Evolutionary conservation across 2,888 invertebrate genomes (phyloP).

Genomic region (Dicyrtomina minuta): DNA sequence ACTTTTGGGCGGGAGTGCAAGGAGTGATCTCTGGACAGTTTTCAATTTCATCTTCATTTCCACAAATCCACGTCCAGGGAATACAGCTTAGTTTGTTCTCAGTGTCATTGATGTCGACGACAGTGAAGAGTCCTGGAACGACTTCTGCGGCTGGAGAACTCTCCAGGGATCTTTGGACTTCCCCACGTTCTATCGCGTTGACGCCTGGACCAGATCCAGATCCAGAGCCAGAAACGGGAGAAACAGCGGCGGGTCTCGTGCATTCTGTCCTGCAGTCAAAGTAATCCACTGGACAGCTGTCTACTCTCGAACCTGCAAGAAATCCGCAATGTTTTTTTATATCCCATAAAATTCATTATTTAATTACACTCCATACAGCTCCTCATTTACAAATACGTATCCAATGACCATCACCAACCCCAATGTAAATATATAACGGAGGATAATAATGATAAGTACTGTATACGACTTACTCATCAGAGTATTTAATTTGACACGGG

Average conservation of each 20-base stretch:
- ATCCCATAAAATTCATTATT: no score
- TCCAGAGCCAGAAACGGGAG: not conserved
- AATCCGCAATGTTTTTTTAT: no score
- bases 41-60: not conserved
- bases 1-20: not conserved
- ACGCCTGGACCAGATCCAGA: no score
- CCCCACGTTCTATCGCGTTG: no score
- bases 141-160: no score
- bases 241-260: no score
- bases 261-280: not conserved
- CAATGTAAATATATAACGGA: no score
- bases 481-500: not conserved
- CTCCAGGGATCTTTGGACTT: no score
- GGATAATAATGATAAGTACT: not conserved
- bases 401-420: no score
- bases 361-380: no score
- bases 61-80: slow-evolving; percentile 9
- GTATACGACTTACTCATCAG: not conserved
- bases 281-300: not conserved
- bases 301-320: not conserved
- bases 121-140: no score
- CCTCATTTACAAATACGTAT: no score
- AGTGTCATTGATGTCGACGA: not conserved
- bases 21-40: not conserved
- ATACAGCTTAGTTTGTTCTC: not conserved